Conservation (phyloP, 2,797 vertebrate genomes). For the Podarcis siculus region DNA sequence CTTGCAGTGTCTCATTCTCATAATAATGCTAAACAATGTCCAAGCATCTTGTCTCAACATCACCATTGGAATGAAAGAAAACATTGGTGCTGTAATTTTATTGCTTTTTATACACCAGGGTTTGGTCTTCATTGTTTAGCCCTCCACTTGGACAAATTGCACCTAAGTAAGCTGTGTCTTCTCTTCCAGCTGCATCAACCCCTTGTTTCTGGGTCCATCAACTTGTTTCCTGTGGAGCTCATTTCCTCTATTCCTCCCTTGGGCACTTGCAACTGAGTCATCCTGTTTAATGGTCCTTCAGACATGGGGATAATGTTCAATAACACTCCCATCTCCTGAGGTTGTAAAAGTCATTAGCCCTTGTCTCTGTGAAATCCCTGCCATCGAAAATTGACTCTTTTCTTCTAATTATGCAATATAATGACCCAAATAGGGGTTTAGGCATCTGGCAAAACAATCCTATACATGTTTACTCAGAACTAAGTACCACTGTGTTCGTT, state of each 20-base stretch:
- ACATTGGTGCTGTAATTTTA: not conserved
- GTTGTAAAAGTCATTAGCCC: slow-evolving; percentile 1
- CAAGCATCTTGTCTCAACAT: too few relatives aligned
- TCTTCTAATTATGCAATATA: slow-evolving; percentile 14
- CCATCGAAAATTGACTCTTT: not conserved
- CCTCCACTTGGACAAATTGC: not conserved
- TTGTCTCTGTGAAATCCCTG: slow-evolving; percentile 19
- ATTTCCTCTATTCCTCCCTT: slow-evolving; percentile 24
- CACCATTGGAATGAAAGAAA: not conserved
- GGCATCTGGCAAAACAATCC: not conserved
- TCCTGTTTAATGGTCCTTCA: slow-evolving; percentile 25
- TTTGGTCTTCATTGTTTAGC: not conserved
- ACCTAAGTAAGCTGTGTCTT: not conserved
- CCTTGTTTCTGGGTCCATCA: slow-evolving; percentile 27
- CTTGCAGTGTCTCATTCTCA: not conserved
- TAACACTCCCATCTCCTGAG: slow-evolving; percentile 15
- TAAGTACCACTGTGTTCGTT: not conserved
- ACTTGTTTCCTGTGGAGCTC: slow-evolving; percentile 17
- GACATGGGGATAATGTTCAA: slow-evolving; percentile 19
- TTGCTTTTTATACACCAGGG: not conserved
- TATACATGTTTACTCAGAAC: not conserved
- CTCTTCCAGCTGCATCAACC: slow-evolving; percentile 1
- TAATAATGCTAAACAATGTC: not conserved
- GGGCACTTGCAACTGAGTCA: slow-evolving; percentile 13
- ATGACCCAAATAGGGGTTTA: not conserved